phyloP scores from a whole-genome alignment of 37 sponge, comb jelly and placozoan species.

The Cliona cf. orientalis region DNA sequence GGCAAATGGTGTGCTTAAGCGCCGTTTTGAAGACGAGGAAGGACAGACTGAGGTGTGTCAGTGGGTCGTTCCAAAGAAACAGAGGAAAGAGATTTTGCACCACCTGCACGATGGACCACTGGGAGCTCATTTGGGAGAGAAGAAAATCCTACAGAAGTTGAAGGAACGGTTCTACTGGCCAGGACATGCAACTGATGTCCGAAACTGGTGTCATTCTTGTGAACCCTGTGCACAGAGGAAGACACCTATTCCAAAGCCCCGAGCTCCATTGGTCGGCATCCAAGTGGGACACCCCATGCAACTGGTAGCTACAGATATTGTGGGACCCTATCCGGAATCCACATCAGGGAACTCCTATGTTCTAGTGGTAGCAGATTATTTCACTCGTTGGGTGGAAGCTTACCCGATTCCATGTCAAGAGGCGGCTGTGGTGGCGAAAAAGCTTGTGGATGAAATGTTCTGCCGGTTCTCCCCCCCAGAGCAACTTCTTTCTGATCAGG shows the following conservation, averaged over 20 bases:
- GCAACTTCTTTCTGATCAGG: conserved; percentile 58
- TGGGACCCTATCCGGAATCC: conserved; percentile 48
- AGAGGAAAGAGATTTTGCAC: not conserved
- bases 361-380: conserved; percentile 54
- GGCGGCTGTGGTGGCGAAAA: conserved; percentile 54
- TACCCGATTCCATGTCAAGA: conserved; percentile 68
- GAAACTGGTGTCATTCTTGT: conserved; percentile 37
- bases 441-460: conserved; percentile 40
- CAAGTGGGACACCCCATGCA: conserved; percentile 38
- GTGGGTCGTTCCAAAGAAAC: conserved; percentile 19
- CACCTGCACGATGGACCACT: conserved; percentile 8
- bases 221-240: conserved; percentile 32
- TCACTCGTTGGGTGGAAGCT: conserved; percentile 58
- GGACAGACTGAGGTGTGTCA: not conserved
- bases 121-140: conserved; percentile 38
- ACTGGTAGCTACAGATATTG: conserved; percentile 46
- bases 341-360: conserved; percentile 51
- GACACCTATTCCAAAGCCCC: conserved; percentile 1
- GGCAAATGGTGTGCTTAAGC: conserved; percentile 12
- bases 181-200: conserved; percentile 27
- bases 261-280: conserved; percentile 38
- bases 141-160: conserved; percentile 37
- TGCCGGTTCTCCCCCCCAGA: conserved; percentile 56
- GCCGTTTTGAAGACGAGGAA: conserved; percentile 5
- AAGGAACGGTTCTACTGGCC: conserved; percentile 62